Base-by-base conservation (phyloP, 2,888 invertebrate genomes). In the Conistra vaccinii region DNA sequence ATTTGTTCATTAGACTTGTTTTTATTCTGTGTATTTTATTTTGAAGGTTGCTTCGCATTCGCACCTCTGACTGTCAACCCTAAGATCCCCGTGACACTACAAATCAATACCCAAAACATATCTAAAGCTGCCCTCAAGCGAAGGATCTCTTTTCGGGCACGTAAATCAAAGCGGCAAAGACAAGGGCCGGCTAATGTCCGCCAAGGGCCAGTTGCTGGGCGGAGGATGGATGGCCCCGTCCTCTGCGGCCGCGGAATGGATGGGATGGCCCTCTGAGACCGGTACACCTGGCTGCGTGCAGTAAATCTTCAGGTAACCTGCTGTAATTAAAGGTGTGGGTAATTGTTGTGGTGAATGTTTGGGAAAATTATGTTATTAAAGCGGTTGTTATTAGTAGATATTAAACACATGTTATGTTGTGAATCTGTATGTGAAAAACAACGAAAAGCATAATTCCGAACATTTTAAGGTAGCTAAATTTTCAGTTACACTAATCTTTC, bases 131-230 rank as follows among this genome's bases (percentile, higher is more conserved):
- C 89, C 92, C 90, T 84, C 85, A 82, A 90, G 94, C 94, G 90
- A 94, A 94, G 92, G 94, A 94, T 95, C 92, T 94, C 89, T 90
- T 89, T 89, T 86, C 85, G 89, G 90, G 87, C 89, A 89, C 90
- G 95, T 95, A 96, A 95, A 95, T 96, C 95, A 95, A 95, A 94
- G 93, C 85, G 90, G 89, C 89, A 91, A 93, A 92, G 93, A 93
- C 93, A 90, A 92, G 93, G 94, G 93, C 92, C 90, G 93, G 93
- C 87, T 93, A 93, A 94, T 92, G 93, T 89, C 85, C 88, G 91
- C 90, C 89, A 81, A 87, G 92, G 89, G 88, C 83, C 87, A 84
- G 82, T 83, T 83, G 80, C 78, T 85, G 83, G 85, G 80, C 87
- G 84, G 84, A 87, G 81, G 83, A 84, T 86, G 84, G 76, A 87